Percentiles rank a stretch among this genome's conserved stretches.
Evolutionary conservation across 2,888 invertebrate genomes (phyloP).

Genomic region (Abrostola triplasia): DNA sequence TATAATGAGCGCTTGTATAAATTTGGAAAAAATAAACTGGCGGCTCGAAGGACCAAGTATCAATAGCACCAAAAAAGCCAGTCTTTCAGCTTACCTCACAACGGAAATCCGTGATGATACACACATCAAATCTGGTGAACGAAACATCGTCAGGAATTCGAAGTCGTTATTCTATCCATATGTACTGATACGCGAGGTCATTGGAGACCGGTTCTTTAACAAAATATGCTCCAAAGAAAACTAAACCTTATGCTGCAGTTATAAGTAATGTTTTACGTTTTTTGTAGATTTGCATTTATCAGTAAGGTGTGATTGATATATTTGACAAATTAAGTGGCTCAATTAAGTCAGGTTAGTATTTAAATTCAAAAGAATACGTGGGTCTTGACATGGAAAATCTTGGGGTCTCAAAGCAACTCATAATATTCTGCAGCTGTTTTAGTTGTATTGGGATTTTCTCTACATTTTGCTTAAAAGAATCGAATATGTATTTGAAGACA

Average conservation of each 20-base stretch:
- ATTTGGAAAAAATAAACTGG: neutral
- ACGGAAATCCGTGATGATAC: conserved; percentile 52
- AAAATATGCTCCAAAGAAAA: conserved; percentile 25
- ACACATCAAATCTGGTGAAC: conserved; percentile 44
- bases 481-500: no score
- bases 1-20: neutral
- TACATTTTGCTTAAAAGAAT: no score
- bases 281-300: conserved; percentile 27
- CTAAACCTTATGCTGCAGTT: conserved; percentile 26
- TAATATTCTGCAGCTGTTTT: no score
- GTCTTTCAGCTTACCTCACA: conserved; percentile 25
- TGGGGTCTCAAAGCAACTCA: neutral
- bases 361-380: conserved; percentile 19
- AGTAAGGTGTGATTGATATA: conserved; percentile 57
- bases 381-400: conserved; percentile 3
- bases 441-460: neutral
- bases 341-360: conserved; percentile 40
- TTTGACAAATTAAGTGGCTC: conserved; percentile 60
- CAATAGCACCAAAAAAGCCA: conserved; percentile 8
- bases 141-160: conserved; percentile 51
- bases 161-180: conserved; percentile 56
- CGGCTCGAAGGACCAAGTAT: neutral
- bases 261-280: conserved; percentile 37
- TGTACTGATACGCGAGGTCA: conserved; percentile 55
- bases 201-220: conserved; percentile 48